A percentile compares a stretch with the other conserved stretches of the same genome.
Conservation (phyloP, 1,140 invertebrate genomes). For the Contarinia nasturtii region DNA sequence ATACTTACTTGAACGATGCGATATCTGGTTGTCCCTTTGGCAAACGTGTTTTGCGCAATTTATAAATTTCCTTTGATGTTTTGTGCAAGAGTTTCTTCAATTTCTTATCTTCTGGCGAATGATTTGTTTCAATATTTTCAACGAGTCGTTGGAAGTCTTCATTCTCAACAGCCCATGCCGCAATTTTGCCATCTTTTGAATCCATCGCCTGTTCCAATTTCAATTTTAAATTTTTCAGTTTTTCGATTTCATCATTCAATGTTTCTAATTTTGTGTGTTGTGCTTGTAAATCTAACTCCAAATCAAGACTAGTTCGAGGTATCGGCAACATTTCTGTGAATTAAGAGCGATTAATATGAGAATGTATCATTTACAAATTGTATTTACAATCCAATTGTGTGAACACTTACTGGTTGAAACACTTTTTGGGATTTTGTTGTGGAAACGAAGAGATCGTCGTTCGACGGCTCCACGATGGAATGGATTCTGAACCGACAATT, state of each 20-base stretch:
- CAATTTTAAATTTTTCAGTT: conserved; percentile 61
- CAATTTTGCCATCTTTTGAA: conserved; percentile 56
- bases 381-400: neutral
- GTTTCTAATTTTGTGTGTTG: conserved; percentile 67
- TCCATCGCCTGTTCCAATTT: conserved; percentile 51
- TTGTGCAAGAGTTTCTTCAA: conserved; percentile 66
- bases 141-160: conserved; percentile 65
- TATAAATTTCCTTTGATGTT: conserved; percentile 78
- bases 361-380: neutral
- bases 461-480: conserved; percentile 83
- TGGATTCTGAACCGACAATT: conserved; percentile 25
- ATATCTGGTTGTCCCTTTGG: conserved; percentile 79
- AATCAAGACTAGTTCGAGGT: conserved; percentile 71
- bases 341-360: neutral
- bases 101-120: conserved; percentile 51
- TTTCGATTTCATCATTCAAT: conserved; percentile 62
- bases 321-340: conserved; percentile 29
- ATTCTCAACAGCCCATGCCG: conserved; percentile 70
- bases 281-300: conserved; percentile 78
- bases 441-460: conserved; percentile 61
- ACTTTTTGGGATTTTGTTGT: conserved; percentile 18
- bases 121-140: conserved; percentile 35
- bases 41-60: conserved; percentile 66
- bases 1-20: conserved; percentile 78
- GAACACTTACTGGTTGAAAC: conserved; percentile 16